Conservation (phyloP, 2,113 vertebrate species). For the Lynx canadensis region DNA sequence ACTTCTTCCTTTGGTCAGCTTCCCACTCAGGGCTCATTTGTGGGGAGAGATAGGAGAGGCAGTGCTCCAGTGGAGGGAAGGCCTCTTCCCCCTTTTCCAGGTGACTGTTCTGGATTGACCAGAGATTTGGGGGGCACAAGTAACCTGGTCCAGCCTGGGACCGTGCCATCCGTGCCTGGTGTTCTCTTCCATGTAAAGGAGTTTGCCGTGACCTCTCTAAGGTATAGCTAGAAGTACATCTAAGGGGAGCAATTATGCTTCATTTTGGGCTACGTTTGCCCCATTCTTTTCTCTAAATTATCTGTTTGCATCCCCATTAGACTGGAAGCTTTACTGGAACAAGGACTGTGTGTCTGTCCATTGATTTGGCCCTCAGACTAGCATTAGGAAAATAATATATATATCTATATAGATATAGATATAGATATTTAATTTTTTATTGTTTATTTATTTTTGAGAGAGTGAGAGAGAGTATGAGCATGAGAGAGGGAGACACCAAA, state of each 20-base stretch:
- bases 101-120: not conserved
- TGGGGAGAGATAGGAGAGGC: not conserved
- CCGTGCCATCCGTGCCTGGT: not conserved
- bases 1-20: slow-evolving; percentile 47
- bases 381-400: not conserved
- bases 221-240: not conserved
- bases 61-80: not conserved
- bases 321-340: not conserved
- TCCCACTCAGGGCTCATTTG: not conserved
- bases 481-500: not conserved
- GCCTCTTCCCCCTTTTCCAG: not conserved
- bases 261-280: not conserved
- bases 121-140: not conserved
- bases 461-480: not conserved
- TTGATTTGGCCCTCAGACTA: not conserved
- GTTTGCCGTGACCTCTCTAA: not conserved
- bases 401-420: too few relatives aligned
- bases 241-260: not conserved
- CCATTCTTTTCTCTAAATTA: not conserved
- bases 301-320: not conserved
- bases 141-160: not conserved
- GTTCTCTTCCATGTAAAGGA: not conserved
- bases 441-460: too few relatives aligned
- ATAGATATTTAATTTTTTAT: too few relatives aligned
- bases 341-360: not conserved